Evolutionary conservation across 2,113 vertebrate genomes (phyloP).

Genomic region (Cricetomys ansorgei): DNA sequence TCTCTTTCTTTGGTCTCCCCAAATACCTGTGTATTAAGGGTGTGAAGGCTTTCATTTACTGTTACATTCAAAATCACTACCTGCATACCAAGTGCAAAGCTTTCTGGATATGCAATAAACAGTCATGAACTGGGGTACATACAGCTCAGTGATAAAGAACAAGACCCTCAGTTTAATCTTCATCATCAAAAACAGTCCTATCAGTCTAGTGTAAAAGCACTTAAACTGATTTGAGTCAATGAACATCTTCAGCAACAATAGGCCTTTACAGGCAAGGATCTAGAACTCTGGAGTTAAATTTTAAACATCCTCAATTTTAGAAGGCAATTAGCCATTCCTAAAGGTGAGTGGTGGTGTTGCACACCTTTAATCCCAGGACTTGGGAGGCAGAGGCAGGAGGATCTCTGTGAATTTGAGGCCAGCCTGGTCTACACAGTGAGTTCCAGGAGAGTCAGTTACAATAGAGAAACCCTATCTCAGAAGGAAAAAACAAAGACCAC

Average conservation of each 20-base stretch:
- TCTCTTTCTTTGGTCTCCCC: conserved; percentile 90
- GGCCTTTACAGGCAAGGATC: neutral
- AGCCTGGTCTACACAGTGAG: no score
- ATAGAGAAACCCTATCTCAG: no score
- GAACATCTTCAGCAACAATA: neutral
- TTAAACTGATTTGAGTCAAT: neutral
- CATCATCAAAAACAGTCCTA: neutral
- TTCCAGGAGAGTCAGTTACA: no score
- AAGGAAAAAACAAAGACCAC: no score
- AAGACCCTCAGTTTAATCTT: neutral
- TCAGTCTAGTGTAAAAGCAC: neutral
- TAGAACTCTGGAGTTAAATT: neutral
- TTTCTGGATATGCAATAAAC: neutral
- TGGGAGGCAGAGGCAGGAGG: no score
- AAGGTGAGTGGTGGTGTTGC: no score
- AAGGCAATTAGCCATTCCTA: neutral
- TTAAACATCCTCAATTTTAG: neutral
- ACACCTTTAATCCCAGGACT: no score
- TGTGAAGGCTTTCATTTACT: conserved; percentile 36
- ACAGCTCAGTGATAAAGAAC: neutral
- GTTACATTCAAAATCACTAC: neutral
- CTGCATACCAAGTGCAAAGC: neutral
- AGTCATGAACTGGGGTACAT: neutral
- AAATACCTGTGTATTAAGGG: conserved; percentile 89
- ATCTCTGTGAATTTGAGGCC: no score